Evolutionary conservation across 2,888 invertebrate species (phyloP), one percentile per base, ranked within the genome.

Genomic region (Melolontha melolontha): DNA sequence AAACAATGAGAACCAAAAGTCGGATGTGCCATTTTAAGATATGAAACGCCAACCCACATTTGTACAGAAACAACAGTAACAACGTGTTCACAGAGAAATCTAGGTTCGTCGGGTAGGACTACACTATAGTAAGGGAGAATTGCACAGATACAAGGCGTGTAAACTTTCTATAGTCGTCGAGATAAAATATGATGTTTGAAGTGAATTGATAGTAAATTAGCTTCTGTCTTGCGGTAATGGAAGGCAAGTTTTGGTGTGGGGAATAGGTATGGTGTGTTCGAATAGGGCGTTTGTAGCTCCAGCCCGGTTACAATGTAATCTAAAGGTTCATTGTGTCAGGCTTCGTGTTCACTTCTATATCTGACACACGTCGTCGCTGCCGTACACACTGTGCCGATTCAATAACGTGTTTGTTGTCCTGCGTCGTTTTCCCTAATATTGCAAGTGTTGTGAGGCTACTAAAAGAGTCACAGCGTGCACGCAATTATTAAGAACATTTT

Each of bases 241-340:
- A 67, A 71, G 64, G 55, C 68, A 70, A 71, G 69, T 69, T 71
- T 69, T 66, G 66, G 66, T 59, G 68, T 59, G 59, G 59, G 59
- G 29, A 44, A 47, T 47, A 34, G 57, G 57, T 41, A 57, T 42
- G 27, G 39, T 42, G 42, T 42, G 41, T 57, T 57, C 57, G 67
- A 41, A 54, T 40, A 51, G 64, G 66, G 54, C 65, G 57, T 64
- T 71, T 67, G 67, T 69, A 69, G 65, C 67, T 59, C 47, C 66
- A 62, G 67, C 68, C 75, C 74, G 77, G 75, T 76, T 76, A 79
- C 79, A 80, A 79, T 79, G 79, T 78, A 79, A 79, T 80, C 79
- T 78, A 70, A 71, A 74, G 75, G 76, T 74, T 76, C 76, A 78
- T 80, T 80, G 79, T 80, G 77, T 76, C 69, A 68, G 39, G 59